phyloP scores from a whole-genome alignment of 2,113 vertebrate species.

The Vombatus ursinus region DNA sequence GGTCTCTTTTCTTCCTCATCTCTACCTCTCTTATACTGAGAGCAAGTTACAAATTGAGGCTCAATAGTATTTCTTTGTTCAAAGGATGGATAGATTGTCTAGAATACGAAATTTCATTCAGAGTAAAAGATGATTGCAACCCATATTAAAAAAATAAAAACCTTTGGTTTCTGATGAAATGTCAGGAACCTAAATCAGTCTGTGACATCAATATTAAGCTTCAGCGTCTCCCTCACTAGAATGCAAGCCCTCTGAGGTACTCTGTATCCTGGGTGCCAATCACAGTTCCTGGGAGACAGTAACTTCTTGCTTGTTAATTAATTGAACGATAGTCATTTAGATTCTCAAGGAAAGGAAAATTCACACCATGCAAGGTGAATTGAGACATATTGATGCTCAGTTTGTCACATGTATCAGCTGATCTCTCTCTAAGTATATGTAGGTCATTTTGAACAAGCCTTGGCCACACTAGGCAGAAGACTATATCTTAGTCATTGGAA shows the following conservation, averaged over 20 bases:
- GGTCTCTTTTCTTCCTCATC: neutral
- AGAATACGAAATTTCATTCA: conserved; percentile 8
- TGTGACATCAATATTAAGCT: neutral
- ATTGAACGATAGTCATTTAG: neutral
- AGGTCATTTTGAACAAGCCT: conserved; percentile 20
- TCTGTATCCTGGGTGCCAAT: neutral
- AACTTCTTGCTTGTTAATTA: neutral
- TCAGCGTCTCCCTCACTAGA: neutral
- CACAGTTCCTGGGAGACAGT: rapidly evolving
- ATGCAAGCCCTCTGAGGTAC: neutral
- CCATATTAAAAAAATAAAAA: neutral
- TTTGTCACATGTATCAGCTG: conserved; percentile 5
- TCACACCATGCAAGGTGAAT: conserved; percentile 25
- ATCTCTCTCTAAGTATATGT: neutral
- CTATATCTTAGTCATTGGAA: neutral
- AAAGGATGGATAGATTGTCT: neutral
- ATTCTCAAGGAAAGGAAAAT: neutral
- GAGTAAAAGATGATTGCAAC: neutral
- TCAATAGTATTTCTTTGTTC: neutral
- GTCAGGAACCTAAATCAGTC: neutral
- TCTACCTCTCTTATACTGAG: neutral
- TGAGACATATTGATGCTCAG: neutral
- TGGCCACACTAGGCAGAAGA: conserved; percentile 18
- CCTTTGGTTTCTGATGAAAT: neutral
- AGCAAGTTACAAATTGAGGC: neutral